A percentile compares a stretch with the other conserved stretches of the same genome.
These are phyloP conservation scores for Meloe dianella DNA, from an alignment of 2,888 invertebrate genomes.

Conservation along the genomic window DNA sequence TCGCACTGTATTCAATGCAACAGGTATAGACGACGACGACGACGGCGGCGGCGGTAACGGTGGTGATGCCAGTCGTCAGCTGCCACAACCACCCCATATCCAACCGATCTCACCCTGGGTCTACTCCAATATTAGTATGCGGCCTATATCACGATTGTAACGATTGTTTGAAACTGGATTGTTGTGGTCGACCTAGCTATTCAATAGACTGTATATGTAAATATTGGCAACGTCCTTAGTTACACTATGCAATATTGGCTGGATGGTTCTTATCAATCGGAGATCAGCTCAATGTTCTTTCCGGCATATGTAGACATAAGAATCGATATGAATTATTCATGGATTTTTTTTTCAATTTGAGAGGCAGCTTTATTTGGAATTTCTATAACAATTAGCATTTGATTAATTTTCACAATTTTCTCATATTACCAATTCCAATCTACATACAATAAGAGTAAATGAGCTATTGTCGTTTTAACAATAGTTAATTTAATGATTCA, in stretches of 20 bases:
- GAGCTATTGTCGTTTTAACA: slow-evolving; percentile 5
- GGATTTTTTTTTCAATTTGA: background rate
- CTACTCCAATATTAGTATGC: slow-evolving; percentile 27
- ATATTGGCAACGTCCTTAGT: slow-evolving; percentile 23
- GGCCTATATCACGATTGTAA: slow-evolving; percentile 32
- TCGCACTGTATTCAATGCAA: slow-evolving; percentile 7
- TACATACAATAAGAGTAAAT: background rate
- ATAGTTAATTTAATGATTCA: slow-evolving; percentile 10
- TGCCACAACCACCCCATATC: background rate
- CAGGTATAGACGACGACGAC: slow-evolving; percentile 9
- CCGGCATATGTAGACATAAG: background rate
- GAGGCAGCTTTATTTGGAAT: background rate
- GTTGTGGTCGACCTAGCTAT: slow-evolving; percentile 37
- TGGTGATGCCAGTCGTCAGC: slow-evolving; percentile 1
- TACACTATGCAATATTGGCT: background rate
- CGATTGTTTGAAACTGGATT: slow-evolving; percentile 39
- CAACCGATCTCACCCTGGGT: background rate
- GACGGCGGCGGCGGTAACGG: background rate
- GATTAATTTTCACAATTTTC: background rate
- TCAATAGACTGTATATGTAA: slow-evolving; percentile 39
- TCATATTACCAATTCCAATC: background rate
- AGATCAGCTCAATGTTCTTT: slow-evolving; percentile 8
- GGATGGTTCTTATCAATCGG: slow-evolving; percentile 13
- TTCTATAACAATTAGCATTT: background rate
- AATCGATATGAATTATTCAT: background rate